These are phyloP conservation scores for Cephalopachus bancanus DNA, from an alignment of 2,797 vertebrate genomes.

Conservation along the genomic window DNA sequence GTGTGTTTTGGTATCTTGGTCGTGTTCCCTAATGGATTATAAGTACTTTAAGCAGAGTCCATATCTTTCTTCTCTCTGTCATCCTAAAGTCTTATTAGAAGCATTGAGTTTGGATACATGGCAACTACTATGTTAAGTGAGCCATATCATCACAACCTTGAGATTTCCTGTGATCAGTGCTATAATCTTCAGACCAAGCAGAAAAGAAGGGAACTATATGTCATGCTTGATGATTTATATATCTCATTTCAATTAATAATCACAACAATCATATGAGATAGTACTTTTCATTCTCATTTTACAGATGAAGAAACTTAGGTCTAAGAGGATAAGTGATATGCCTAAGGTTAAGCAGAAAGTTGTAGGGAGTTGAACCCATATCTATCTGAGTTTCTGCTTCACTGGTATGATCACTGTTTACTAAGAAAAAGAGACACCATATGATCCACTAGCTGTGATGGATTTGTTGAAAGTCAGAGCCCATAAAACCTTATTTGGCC, in stretches of 20 bases:
- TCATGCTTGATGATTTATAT: slow-evolving; percentile 1
- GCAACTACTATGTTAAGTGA: slow-evolving; percentile 10
- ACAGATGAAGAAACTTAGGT: background rate
- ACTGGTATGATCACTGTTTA: slow-evolving; percentile 35
- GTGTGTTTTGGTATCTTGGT: background rate
- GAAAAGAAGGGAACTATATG: background rate
- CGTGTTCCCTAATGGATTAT: background rate
- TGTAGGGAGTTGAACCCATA: slow-evolving; percentile 12
- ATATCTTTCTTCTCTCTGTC: background rate
- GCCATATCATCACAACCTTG: background rate
- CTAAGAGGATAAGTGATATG: background rate
- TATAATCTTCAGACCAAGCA: slow-evolving; percentile 30
- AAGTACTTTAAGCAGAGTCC: background rate
- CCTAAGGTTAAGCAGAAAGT: background rate
- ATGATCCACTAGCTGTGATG: background rate
- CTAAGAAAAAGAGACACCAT: background rate
- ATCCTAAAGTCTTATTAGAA: background rate
- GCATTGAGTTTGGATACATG: background rate
- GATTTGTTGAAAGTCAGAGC: slow-evolving; percentile 34
- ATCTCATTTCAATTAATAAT: background rate
- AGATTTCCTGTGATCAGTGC: background rate
- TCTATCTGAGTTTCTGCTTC: background rate
- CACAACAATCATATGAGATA: background rate
- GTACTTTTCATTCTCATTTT: slow-evolving; percentile 22
- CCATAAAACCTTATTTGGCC: background rate